A percentile compares a stretch with the other conserved stretches of the same genome.
Conservation (phyloP, 2,888 invertebrate genomes). For the Salpingus planirostris region DNA sequence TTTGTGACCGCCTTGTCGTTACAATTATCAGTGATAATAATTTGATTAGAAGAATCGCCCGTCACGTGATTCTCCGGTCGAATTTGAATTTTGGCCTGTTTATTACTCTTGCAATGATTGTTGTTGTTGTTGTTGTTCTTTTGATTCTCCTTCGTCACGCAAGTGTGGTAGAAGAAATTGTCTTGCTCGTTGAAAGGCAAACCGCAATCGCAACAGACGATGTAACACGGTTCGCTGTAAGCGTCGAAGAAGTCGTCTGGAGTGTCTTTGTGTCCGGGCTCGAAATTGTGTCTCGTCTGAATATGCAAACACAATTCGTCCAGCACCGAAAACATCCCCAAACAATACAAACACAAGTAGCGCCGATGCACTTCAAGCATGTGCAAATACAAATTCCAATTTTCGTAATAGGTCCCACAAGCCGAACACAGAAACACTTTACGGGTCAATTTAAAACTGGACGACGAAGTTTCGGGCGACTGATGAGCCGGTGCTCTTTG, state of each 20-base stretch:
- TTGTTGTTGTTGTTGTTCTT: constrained; percentile 5
- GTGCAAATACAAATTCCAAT: constrained; percentile 78
- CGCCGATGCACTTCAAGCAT: constrained; percentile 76
- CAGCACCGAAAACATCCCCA: constrained; percentile 73
- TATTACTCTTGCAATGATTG: constrained; percentile 13
- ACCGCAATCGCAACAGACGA: constrained; percentile 76
- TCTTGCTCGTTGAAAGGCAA: constrained; percentile 67
- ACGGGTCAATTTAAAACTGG: constrained; percentile 58
- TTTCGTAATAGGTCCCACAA: constrained; percentile 76
- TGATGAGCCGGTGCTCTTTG: constrained; percentile 35
- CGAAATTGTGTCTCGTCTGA: constrained; percentile 67
- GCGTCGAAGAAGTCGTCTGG: constrained; percentile 59
- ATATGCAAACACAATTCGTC: constrained; percentile 72
- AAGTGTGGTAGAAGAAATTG: constrained; percentile 67
- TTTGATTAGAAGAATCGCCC: constrained; percentile 22
- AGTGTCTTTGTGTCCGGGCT: constrained; percentile 58
- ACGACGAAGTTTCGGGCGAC: constrained; percentile 34
- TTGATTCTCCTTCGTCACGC: constrained; percentile 33
- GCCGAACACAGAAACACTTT: constrained; percentile 75
- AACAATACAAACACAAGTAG: constrained; percentile 74
- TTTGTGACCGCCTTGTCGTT: not conserved
- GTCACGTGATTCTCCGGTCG: constrained; percentile 32
- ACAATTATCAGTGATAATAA: not conserved
- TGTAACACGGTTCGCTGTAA: constrained; percentile 60
- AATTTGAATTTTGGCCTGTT: constrained; percentile 21